phyloP scores from a whole-genome alignment of 1,140 invertebrate genomes.

The Macrocentrus cingulum region DNA sequence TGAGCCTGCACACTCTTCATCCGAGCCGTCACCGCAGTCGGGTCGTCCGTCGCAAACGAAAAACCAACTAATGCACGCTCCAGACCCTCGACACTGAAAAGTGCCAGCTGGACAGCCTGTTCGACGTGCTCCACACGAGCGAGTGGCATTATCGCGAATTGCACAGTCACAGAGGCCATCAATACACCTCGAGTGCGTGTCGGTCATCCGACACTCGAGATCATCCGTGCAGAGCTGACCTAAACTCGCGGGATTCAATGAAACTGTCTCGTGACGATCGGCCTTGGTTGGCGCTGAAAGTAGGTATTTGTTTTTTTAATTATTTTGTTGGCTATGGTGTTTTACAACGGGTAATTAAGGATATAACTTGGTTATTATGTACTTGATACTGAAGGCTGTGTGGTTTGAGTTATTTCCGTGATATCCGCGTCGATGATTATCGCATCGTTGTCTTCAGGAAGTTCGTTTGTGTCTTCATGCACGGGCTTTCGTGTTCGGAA shows the following conservation, averaged over 20 bases:
- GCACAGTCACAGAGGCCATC: slow-evolving; percentile 78
- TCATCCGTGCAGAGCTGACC: slow-evolving; percentile 75
- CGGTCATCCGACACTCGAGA: slow-evolving; percentile 76
- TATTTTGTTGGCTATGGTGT: no score
- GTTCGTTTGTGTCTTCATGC: slow-evolving; percentile 38
- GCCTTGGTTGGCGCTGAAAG: slow-evolving; percentile 41
- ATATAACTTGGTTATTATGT: neutral
- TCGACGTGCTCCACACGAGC: slow-evolving; percentile 68
- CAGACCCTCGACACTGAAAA: slow-evolving; percentile 80
- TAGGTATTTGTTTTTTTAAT: no score
- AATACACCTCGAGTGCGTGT: slow-evolving; percentile 76
- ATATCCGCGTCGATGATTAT: slow-evolving; percentile 51
- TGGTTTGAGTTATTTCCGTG: slow-evolving; percentile 36
- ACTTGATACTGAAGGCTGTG: neutral
- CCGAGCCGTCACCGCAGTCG: slow-evolving; percentile 83
- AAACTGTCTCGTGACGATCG: slow-evolving; percentile 57
- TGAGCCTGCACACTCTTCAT: slow-evolving; percentile 70
- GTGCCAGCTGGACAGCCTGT: slow-evolving; percentile 80
- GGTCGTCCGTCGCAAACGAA: slow-evolving; percentile 91
- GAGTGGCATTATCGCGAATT: slow-evolving; percentile 54
- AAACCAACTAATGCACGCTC: slow-evolving; percentile 85
- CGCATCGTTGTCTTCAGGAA: slow-evolving; percentile 47
- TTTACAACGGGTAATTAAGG: slow-evolving; percentile 3
- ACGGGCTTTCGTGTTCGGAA: slow-evolving; percentile 33
- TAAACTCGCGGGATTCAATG: slow-evolving; percentile 68